phyloP scores from a whole-genome alignment of 2,888 invertebrate species.

The Macrosiphum euphorbiae region DNA sequence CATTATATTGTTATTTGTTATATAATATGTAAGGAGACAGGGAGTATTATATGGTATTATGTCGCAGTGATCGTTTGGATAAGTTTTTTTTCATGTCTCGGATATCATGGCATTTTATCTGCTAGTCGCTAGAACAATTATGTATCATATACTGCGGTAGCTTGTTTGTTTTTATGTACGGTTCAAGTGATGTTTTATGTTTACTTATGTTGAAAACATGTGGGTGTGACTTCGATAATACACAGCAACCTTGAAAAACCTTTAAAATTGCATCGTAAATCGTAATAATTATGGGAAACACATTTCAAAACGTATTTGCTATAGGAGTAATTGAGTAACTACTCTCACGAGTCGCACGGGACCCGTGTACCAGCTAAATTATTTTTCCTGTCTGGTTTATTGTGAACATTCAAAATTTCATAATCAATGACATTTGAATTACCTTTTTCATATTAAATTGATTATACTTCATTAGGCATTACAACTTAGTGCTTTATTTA shows the following conservation, averaged over 20 bases:
- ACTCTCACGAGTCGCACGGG: not conserved
- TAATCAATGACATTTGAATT: not conserved
- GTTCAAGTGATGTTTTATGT: conserved; percentile 32
- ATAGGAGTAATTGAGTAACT: not conserved
- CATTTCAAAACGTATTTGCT: conserved; percentile 7
- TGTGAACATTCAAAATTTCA: not conserved
- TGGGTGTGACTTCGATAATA: conserved; percentile 38
- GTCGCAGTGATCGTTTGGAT: not conserved
- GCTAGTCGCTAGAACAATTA: not conserved
- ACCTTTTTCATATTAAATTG: not conserved
- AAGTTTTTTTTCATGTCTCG: not conserved
- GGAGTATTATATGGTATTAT: not conserved
- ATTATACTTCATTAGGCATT: not conserved
- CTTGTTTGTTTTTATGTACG: not conserved
- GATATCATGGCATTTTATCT: conserved; percentile 1
- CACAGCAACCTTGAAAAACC: conserved; percentile 43
- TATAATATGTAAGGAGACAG: too few species aligned
- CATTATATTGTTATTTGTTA: not conserved
- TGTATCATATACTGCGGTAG: not conserved
- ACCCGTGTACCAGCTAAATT: not conserved
- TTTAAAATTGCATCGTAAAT: conserved; percentile 53
- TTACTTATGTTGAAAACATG: conserved; percentile 26
- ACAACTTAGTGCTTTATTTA: not conserved
- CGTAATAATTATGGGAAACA: conserved; percentile 32
- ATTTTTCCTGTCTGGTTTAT: not conserved